Evolutionary conservation across 2,797 vertebrate species (phyloP).

Genomic region (Siniperca undulata): DNA sequence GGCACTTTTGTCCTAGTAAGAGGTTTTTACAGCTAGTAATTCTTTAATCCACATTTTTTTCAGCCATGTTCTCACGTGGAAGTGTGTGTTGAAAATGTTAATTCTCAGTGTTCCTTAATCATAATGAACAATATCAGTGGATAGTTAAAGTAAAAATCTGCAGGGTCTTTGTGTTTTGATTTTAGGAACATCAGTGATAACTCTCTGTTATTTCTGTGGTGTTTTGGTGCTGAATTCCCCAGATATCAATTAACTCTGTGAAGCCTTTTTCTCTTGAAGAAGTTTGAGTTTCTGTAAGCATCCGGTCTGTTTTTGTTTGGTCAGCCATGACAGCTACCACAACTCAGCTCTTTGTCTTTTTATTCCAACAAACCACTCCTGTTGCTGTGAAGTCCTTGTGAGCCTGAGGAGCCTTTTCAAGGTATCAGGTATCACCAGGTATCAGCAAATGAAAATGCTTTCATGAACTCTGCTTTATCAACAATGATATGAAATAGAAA

Average conservation of each 20-base stretch:
- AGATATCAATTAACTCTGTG: conserved; percentile 11
- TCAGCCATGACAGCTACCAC: conserved; percentile 4
- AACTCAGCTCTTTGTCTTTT: conserved; percentile 1
- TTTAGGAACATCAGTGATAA: not conserved
- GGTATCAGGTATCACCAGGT: not conserved
- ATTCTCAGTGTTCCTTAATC: not conserved
- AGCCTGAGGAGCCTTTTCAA: conserved; percentile 9
- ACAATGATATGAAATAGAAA: not conserved
- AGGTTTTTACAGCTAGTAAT: not conserved
- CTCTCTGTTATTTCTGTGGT: not conserved
- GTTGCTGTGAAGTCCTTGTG: conserved; percentile 6
- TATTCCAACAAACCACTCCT: conserved; percentile 16
- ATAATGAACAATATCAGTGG: not conserved
- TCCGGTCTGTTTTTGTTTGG: not conserved
- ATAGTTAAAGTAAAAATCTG: not conserved
- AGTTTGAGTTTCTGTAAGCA: not conserved
- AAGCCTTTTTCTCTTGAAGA: conserved; percentile 10
- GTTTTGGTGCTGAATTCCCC: not conserved
- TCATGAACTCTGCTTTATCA: not conserved
- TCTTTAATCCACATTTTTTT: not conserved
- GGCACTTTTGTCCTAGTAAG: not conserved
- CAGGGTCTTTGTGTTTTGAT: not conserved
- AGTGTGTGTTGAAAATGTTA: not conserved
- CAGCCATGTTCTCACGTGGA: not conserved
- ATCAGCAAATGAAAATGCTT: not conserved